Evolutionary conservation across 2,797 vertebrate genomes (phyloP), one percentile per base, ranked within the genome.

Genomic region (Tokudaia muenninki): DNA sequence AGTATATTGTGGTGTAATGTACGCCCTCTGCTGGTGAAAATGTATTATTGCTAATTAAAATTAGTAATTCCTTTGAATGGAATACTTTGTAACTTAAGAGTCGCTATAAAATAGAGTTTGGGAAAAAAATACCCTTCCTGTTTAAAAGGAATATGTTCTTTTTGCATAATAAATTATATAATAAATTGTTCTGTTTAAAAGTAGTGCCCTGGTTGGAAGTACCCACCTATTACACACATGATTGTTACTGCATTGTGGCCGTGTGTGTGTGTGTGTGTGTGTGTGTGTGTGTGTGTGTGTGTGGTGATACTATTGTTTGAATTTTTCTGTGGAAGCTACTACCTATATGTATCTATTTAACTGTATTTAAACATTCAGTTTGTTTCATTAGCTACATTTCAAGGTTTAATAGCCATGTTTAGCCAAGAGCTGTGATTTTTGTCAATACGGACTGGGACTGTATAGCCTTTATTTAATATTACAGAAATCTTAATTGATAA

Each of bases 11-110:
- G 50, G 17, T 87, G 41, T 14, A 50, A n/a, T 87, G 80, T 88
- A 29, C 86, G 74, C 96, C 96, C 94, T 97, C 96, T 98, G 75
- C 94, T 97, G 97, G 96, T 96, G 86, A 92, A 96, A 96, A 81
- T 94, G n/a, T 67, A 78, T 74, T 96, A 81, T 70, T 96, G 91
- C 57, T 92, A 8, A 47, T 91, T 74, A 93, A 95, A 67, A 87
- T 87, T 50, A 79, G 63, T 75, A 80, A 96, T 87, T 96, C 90
- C 47, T 95, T 94, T 80, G 47, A 92, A 84, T 91, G 29, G 65
- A 92, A n/a, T 97, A 17, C 44, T 94, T 8, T 55, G 1, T 92
- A 82, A 82, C 90, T 94, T 24, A 90, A 90, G 10, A 94, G 44
- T 90, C 47, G 31, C 5, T 41, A 92, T 95, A 97, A 82, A 91